phyloP scores from a whole-genome alignment of 1,140 invertebrate species.

The Drosophila bocqueti region DNA sequence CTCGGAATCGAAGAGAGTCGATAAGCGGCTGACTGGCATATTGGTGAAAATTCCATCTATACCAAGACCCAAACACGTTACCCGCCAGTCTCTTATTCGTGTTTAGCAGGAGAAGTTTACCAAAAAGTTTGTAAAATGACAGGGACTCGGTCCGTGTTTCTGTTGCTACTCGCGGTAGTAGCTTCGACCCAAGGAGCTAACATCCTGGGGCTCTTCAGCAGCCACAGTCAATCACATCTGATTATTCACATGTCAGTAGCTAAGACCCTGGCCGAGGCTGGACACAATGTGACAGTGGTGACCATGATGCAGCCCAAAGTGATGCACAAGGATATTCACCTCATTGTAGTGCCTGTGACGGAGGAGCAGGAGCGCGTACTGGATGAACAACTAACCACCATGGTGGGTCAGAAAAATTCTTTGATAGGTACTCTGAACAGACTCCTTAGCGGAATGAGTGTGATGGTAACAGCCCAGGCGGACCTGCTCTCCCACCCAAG shows the following conservation, averaged over 20 bases:
- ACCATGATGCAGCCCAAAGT: conserved; percentile 48
- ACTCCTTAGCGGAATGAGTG: conserved; percentile 43
- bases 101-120: not conserved
- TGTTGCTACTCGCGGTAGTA: conserved; percentile 17
- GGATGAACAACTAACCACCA: conserved; percentile 38
- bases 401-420: conserved; percentile 53
- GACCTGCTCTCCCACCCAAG: conserved; percentile 53
- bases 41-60: not conserved
- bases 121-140: conserved; percentile 19
- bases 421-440: conserved; percentile 21
- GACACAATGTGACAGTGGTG: conserved; percentile 79
- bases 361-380: conserved; percentile 49
- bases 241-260: conserved; percentile 76
- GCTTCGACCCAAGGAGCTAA: conserved; percentile 49
- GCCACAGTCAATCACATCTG: conserved; percentile 73
- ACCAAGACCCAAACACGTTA: not conserved
- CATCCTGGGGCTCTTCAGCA: conserved; percentile 76
- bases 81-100: not conserved
- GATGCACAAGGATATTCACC: conserved; percentile 57
- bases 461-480: conserved; percentile 58
- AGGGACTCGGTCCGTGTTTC: not conserved
- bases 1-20: not conserved
- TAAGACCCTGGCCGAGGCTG: conserved; percentile 61
- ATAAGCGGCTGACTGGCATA: conserved; percentile 5
- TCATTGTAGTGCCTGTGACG: conserved; percentile 59